Conservation (phyloP, 2,113 vertebrate species). For the Bostrychus sinensis region DNA sequence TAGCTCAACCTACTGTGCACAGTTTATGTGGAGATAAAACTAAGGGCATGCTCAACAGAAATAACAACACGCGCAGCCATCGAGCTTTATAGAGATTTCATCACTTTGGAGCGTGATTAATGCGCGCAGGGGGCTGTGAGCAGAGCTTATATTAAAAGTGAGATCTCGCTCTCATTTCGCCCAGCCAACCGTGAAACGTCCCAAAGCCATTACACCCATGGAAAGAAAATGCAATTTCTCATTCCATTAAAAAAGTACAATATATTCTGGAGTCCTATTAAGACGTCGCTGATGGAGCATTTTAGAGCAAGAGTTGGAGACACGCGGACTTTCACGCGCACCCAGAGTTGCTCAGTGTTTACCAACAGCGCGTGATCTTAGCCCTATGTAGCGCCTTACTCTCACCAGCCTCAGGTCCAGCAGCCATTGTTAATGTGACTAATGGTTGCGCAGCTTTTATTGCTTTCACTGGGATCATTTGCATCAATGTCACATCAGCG, state of each 20-base stretch:
- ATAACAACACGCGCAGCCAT: constrained; percentile 19
- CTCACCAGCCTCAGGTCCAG: constrained; percentile 33
- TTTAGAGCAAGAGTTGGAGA: constrained; percentile 73
- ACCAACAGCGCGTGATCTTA: constrained; percentile 42
- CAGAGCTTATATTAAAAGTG: constrained; percentile 93
- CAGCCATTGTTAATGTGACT: constrained; percentile 89
- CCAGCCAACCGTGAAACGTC: constrained; percentile 95
- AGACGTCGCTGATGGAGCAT: constrained; percentile 95
- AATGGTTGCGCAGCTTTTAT: constrained; percentile 92
- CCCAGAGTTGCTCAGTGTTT: constrained; percentile 72
- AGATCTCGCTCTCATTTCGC: constrained; percentile 95
- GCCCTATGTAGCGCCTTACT: constrained; percentile 78
- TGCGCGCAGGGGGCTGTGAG: constrained; percentile 89
- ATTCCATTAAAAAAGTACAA: constrained; percentile 96
- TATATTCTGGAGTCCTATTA: constrained; percentile 95
- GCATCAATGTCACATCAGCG: constrained; percentile 93
- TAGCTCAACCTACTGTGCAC: background rate
- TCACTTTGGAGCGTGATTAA: constrained; percentile 91
- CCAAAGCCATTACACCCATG: constrained; percentile 92
- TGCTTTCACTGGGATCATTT: constrained; percentile 89
- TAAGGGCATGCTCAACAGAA: constrained; percentile 1
- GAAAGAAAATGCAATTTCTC: constrained; percentile 98
- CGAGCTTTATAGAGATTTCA: constrained; percentile 92
- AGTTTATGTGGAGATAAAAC: constrained; percentile 19
- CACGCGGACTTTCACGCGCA: constrained; percentile 58